These are phyloP conservation scores for Lycodopsis pacificus DNA, from an alignment of 2,797 vertebrate species.

Conservation along the genomic window DNA sequence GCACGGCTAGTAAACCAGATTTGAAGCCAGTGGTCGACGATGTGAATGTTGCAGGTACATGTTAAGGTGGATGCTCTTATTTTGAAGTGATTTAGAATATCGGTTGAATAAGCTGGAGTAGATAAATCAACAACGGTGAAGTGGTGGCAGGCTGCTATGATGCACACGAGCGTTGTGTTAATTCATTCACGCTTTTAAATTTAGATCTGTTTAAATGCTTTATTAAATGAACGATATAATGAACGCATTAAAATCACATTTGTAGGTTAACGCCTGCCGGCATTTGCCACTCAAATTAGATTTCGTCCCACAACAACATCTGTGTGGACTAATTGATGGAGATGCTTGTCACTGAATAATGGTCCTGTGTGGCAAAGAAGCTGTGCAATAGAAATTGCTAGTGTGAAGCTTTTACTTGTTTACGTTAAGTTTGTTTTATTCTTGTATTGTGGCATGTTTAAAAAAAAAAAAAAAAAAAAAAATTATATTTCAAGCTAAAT, in stretches of 20 bases:
- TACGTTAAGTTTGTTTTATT: not conserved
- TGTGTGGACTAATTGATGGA: not conserved
- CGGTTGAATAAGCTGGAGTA: not conserved
- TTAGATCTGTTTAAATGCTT: not conserved
- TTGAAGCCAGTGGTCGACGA: conserved; percentile 38
- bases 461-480: not conserved
- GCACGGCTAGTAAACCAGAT: conserved; percentile 44
- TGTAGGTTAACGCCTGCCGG: not conserved
- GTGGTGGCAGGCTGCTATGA: not conserved
- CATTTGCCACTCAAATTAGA: conserved; percentile 14
- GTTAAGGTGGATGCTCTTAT: conserved; percentile 18
- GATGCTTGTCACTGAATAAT: not conserved
- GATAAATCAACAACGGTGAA: conserved; percentile 5
- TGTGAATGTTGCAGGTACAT: conserved; percentile 25
- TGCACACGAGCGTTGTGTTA: not conserved
- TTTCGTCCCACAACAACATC: conserved; percentile 3
- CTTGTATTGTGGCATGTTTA: not conserved
- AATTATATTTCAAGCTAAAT: not conserved
- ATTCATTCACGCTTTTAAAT: not conserved
- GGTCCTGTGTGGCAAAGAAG: not conserved
- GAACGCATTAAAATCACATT: conserved; percentile 7
- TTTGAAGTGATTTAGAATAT: conserved; percentile 7
- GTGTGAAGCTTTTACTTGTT: not conserved
- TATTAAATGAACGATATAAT: not conserved
- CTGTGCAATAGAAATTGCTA: not conserved